Evolutionary conservation across 1,140 invertebrate species (phyloP).

Genomic region (Limonius californicus): DNA sequence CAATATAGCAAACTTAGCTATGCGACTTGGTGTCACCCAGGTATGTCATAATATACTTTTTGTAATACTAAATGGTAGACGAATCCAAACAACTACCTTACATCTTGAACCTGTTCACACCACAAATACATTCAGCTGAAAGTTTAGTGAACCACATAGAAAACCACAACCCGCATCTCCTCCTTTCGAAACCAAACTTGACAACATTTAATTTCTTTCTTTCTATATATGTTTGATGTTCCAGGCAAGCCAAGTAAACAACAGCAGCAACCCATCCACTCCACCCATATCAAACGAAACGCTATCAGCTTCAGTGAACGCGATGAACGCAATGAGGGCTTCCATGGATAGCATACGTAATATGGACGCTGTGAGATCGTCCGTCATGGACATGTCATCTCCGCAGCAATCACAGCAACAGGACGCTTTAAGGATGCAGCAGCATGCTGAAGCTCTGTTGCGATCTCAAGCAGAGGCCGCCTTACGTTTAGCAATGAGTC

Average conservation of each 20-base stretch:
- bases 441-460: conserved; percentile 65
- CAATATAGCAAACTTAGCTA: conserved; percentile 72
- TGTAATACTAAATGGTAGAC: too few species aligned
- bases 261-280: conserved; percentile 44
- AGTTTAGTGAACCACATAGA: too few species aligned
- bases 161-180: too few species aligned
- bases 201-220: background rate
- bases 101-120: too few species aligned
- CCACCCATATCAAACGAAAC: conserved; percentile 46
- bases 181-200: background rate
- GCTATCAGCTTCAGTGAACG: conserved; percentile 42
- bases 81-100: too few species aligned
- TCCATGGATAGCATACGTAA: conserved; percentile 45
- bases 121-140: too few species aligned
- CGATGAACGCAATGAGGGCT: conserved; percentile 49
- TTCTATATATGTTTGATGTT: conserved; percentile 3
- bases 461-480: conserved; percentile 67
- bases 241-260: conserved; percentile 46
- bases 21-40: conserved; percentile 62
- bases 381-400: conserved; percentile 43
- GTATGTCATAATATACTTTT: conserved; percentile 25
- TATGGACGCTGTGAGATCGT: conserved; percentile 45
- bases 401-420: conserved; percentile 43
- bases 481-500: conserved; percentile 69
- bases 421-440: conserved; percentile 49